Percentiles rank a stretch among this genome's conserved stretches.
Conservation (phyloP, 2,113 vertebrate genomes). For the Anoura caudifer region DNA sequence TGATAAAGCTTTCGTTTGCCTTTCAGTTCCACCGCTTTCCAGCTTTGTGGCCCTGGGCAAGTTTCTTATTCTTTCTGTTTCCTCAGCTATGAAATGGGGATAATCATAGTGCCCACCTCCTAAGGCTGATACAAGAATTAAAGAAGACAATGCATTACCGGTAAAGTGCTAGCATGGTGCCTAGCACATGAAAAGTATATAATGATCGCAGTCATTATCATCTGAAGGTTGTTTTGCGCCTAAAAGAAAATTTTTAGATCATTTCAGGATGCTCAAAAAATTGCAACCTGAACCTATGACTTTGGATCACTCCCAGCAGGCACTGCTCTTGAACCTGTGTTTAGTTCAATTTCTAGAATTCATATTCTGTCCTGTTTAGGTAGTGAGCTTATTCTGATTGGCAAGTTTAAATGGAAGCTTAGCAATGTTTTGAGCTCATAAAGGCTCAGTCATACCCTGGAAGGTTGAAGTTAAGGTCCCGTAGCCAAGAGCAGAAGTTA, state of each 20-base stretch:
- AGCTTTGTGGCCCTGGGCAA: neutral
- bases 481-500: neutral
- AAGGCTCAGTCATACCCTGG: neutral
- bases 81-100: neutral
- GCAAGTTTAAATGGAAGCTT: neutral
- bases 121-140: neutral
- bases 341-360: neutral
- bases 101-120: neutral
- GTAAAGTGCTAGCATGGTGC: neutral
- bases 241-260: neutral
- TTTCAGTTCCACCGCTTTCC: neutral
- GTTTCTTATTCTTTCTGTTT: neutral
- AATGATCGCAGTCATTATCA: neutral
- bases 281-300: neutral
- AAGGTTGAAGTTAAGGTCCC: neutral
- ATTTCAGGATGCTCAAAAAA: conserved; percentile 23
- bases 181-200: neutral
- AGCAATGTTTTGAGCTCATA: neutral
- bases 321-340: neutral
- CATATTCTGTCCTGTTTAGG: neutral
- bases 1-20: neutral
- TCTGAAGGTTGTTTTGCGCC: neutral
- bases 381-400: neutral
- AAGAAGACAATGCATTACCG: neutral
- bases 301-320: neutral